Evolutionary conservation across 2,113 vertebrate genomes (phyloP), one percentile per base, ranked within the genome.

Genomic region (Daubentonia madagascariensis): DNA sequence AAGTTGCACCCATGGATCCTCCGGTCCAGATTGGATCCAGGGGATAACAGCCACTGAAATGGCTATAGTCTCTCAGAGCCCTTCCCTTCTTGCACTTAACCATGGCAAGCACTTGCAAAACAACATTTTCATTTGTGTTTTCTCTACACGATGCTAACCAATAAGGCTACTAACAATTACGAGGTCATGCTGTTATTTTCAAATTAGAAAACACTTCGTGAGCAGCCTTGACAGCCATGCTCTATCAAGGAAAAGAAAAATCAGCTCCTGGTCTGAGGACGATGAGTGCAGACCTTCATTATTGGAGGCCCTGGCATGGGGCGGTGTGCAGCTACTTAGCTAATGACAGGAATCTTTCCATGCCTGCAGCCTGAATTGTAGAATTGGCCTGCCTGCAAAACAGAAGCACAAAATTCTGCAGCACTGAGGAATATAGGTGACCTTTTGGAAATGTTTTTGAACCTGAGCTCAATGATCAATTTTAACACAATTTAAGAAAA

Each of bases 101-200:
- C 65, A 40, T 72, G 89, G 90, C 72, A 97, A 96, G 59, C 61
- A 73, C 70, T 96, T 76, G 57, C 23, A 40, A 86, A 96, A 79
- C 90, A 96, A 57, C 89, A 76, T 96, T 97, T 97, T 98, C 79
- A 86, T 94, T 93, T 93, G 94, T 96, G 92, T 97, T 76, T 92
- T 98, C 96, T 97, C 94, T 37, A 45, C 50, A 32, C 8, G 1
- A 84, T 93, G 94, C 88, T 95, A 97, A 97, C 88, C 48, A 61
- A 97, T 98, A 98, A 98, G 85, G 91, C 94, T 98, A 95, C 96
- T 97, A 96, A 97, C 78, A 98, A 92, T 92, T 96, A 90, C 40
- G 86, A 98, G 94, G 57, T 86, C 96, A 75, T 97, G 95, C 65
- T 98, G 85, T 94, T 98, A 96, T 98, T 98, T 97, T 97, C 97